Evolutionary conservation across 64 coral and sea anemone species (phyloP), one percentile per base, ranked within the genome.

Genomic region (Acropora tenuis): DNA sequence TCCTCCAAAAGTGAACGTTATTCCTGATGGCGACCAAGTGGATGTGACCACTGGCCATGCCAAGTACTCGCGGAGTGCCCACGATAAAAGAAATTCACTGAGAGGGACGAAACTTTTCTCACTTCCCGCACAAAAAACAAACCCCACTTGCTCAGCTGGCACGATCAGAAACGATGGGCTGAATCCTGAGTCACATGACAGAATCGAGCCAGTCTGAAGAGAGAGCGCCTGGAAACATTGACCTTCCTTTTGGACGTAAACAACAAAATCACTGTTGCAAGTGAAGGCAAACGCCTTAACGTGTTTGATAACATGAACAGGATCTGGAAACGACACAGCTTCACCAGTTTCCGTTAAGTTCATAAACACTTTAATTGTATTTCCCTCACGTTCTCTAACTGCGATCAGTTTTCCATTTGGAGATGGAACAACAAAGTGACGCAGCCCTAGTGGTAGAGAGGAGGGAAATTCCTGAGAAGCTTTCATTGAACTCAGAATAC

Each of bases 171-270:
- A 83, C 55, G 46, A 47, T 12, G 13, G 55, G 9, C 12, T 60
- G 3, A 1, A 9, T 63, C 52, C 59, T 1, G 80, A 83, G 1
- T 46, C 59, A 67, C 80, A 65, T 46, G 42, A 65, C 13, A 83
- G 30, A 63, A 47, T 6, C 3, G 13, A 17, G 18, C 80, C 80
- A 65, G 80, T 68, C 60, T 83, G 41, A 41, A 83, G 80, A 83
- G 58, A 67, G 30, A 30, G 30, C 30, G 30, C 30, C 30, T 30
- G 30, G 1, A 67, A 15, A 40, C 4, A 76, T 1, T 11, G 8
- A 0, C 77, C 3, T 6, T 59, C 20, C 40, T 20, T 16, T 6
- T 55, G 4, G 52, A 43, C 6, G 75, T 75, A 88, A n/a, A 76
- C 67, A 59, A 88, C 10, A 50, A 52, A 1, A 3, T 17, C 12